These are phyloP conservation scores for Hydrochoerus hydrochaeris DNA, from an alignment of 2,113 vertebrate species.

Conservation along the genomic window DNA sequence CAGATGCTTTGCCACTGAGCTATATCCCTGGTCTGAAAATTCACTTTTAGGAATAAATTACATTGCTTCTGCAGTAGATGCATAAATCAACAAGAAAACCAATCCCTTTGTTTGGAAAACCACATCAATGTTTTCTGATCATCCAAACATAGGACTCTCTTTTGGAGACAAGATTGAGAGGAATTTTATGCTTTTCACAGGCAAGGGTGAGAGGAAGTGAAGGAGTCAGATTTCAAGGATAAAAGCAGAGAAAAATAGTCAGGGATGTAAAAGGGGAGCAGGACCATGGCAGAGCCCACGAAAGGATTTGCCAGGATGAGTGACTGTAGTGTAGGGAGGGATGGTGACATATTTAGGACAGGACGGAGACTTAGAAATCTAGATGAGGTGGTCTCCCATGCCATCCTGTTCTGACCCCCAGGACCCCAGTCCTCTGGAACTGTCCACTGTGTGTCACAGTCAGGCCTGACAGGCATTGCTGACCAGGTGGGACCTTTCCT, in stretches of 20 bases:
- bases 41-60: constrained; percentile 50
- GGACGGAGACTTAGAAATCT: background rate
- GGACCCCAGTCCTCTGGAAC: background rate
- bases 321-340: background rate
- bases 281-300: background rate
- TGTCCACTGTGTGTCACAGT: background rate
- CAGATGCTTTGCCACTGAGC: too few relatives aligned
- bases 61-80: background rate
- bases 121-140: constrained; percentile 17
- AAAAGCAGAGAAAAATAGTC: background rate
- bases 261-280: background rate
- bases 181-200: background rate
- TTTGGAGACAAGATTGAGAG: background rate
- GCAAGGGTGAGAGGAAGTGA: background rate
- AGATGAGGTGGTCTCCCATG: background rate
- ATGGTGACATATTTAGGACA: background rate
- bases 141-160: background rate
- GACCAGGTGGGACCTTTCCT: background rate
- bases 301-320: background rate
- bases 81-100: background rate
- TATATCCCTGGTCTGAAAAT: background rate
- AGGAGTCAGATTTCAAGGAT: background rate
- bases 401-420: background rate
- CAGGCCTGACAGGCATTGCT: background rate
- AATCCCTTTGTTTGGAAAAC: background rate